Conservation (phyloP, 2,888 invertebrate genomes). For the Belgica antarctica region DNA sequence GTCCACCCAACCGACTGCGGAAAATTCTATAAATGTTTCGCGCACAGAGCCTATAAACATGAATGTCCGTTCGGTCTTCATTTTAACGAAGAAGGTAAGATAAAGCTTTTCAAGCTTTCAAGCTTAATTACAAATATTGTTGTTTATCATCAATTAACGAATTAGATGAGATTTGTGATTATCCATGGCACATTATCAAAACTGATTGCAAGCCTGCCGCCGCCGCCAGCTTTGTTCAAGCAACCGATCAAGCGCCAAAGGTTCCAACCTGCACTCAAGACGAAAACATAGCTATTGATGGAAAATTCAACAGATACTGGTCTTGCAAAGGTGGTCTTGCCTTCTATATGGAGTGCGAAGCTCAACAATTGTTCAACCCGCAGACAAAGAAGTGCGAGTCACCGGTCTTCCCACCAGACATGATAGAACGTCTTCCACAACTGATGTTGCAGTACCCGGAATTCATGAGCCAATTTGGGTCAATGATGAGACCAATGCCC, state of each 20-base stretch:
- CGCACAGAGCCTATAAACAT: neutral
- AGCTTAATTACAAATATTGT: neutral
- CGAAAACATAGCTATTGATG: neutral
- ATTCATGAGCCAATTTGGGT: neutral
- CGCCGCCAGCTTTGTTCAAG: neutral
- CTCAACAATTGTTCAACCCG: neutral
- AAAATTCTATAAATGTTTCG: constrained; percentile 34
- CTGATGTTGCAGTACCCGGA: neutral
- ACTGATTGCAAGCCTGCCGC: neutral
- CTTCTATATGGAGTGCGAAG: constrained; percentile 16
- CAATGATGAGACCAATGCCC: neutral
- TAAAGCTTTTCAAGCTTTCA: no score
- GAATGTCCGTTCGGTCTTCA: constrained; percentile 21
- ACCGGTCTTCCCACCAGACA: neutral
- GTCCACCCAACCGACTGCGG: constrained; percentile 21
- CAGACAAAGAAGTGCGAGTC: neutral
- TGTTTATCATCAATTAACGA: neutral
- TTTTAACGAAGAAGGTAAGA: neutral
- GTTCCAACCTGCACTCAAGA: neutral
- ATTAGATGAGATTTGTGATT: neutral
- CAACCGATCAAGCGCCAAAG: neutral
- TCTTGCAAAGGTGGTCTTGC: neutral
- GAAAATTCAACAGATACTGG: neutral
- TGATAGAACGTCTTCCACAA: neutral
- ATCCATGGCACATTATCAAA: no score